Base-by-base conservation (phyloP, 2,113 vertebrate genomes). In the Tragulus kanchil region DNA sequence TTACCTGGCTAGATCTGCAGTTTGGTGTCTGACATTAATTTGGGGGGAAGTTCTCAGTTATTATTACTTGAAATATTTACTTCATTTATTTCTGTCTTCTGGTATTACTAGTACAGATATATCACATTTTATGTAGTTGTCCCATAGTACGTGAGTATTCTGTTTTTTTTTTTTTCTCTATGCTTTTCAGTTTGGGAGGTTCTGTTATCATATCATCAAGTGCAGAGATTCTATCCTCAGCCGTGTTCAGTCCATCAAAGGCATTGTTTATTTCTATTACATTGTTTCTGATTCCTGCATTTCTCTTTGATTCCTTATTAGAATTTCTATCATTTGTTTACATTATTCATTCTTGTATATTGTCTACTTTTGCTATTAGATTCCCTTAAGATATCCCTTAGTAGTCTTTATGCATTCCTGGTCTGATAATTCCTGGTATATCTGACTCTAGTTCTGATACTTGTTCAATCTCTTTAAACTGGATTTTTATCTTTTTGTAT, bases 11-110 rank as follows among this genome's bases (percentile, higher is more conserved):
- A n/a, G 8, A 52, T 85, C 36, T 75, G 56, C 14, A 0, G 10
- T 89, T 93, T 85, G 19, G 71, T 65, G 4, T 93, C 50, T 50
- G 50, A 73, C 28, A 28, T 89, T 71, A 75, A 67, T 75, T 95
- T 67, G 2, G 15, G 52, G 69, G 61, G 56, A 93, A 95, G 31
- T 75, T 81, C 8, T 90, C 17, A 73, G 11, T 67, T 42, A 23
- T 45, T 73, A 73, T 89, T 81, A 21, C 19, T 79, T 65, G 28
- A n/a, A 59, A 85, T 62, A 42, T 71, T 64, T 67, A 25, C 85
- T 52, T 59, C 19, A 19, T 67, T n/a, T 48, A 28, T 93, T 62
- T 75, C 28, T 26, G 6, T 67, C 25, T 92, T 19, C 59, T 92
- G 52, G 23, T 81, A 93, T 59, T 95, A 25, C 25, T 42, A 59